Percentiles rank a stretch among this genome's conserved stretches.
Evolutionary conservation across 2,797 vertebrate genomes (phyloP).

Genomic region (Loris lydekkerianus): DNA sequence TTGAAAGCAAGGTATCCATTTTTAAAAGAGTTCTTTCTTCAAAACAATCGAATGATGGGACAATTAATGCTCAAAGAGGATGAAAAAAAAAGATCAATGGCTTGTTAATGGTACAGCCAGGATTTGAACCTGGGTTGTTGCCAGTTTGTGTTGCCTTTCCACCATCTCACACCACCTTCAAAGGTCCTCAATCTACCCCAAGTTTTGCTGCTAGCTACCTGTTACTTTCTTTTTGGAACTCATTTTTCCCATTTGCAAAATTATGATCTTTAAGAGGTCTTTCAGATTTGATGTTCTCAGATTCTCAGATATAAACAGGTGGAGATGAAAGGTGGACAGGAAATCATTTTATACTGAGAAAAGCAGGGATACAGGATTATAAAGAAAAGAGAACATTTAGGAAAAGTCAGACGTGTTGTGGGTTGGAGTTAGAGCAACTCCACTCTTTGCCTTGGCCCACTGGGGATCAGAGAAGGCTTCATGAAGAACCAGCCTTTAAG

Average conservation of each 20-base stretch:
- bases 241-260: background rate
- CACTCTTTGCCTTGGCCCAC: background rate
- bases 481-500: background rate
- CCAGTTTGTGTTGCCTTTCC: background rate
- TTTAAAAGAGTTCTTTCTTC: background rate
- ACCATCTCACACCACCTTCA: background rate
- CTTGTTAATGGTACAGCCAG: background rate
- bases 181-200: background rate
- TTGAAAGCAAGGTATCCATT: background rate
- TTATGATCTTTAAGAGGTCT: slow-evolving; percentile 8
- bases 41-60: background rate
- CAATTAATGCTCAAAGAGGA: background rate
- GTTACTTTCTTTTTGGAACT: slow-evolving; percentile 6
- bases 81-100: slow-evolving; percentile 5
- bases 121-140: background rate
- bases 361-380: background rate
- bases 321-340: slow-evolving; percentile 36
- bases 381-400: background rate
- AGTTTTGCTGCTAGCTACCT: background rate
- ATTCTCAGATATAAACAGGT: background rate
- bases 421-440: background rate
- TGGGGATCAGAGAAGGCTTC: background rate
- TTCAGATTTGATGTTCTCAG: slow-evolving; percentile 30
- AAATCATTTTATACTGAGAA: slow-evolving; percentile 8
- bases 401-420: background rate